Evolutionary conservation across 2,113 vertebrate species (phyloP), one percentile per base, ranked within the genome.

Genomic region (Rostratula benghalensis): DNA sequence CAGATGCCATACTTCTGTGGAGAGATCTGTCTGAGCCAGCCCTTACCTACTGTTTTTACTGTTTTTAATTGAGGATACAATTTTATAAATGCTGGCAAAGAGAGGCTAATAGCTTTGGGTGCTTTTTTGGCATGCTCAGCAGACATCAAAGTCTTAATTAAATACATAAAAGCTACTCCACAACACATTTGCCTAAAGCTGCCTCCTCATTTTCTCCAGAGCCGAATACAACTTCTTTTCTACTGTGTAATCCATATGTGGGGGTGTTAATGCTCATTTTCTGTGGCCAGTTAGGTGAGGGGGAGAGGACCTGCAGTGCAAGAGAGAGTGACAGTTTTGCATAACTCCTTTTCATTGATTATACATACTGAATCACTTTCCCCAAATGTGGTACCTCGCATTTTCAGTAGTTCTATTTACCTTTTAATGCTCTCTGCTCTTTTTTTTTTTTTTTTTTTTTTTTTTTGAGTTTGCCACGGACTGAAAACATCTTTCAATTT

Each of bases 341-440:
- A 15, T 87, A 60, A 56, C 67, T 79, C 7, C 11, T 94, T 95
- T 84, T 69, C 50, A 71, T 61, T 83, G 46, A 78, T 83, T 39
- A 56, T 78, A 13, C 53, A 28, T 84, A 91, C 79, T 4, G 3
- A 45, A 63, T 75, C 28, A 30, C 30, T 83, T 88, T 60, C 15
- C 17, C 65, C 17, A 78, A 27, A 48, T 73, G 7, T 1, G 1
- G 22, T 63, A 54, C 22, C 48, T 95, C 71, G 21, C 8, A 33
- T 87, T 87, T 92, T 89, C 68, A 81, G 43, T 63, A 8, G 46
- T 95, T 94, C 85, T 70, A 61, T 79, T 86, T 83, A 71, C 28
- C 20, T 68, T 78, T 78, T 83, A 78, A 46, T 71, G 76, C 21
- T 81, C 22, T 60, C 22, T 53, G 33, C 19, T 74, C 35, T 69